Base-by-base conservation (phyloP, 2,797 vertebrate species). In the Mallotus villosus region DNA sequence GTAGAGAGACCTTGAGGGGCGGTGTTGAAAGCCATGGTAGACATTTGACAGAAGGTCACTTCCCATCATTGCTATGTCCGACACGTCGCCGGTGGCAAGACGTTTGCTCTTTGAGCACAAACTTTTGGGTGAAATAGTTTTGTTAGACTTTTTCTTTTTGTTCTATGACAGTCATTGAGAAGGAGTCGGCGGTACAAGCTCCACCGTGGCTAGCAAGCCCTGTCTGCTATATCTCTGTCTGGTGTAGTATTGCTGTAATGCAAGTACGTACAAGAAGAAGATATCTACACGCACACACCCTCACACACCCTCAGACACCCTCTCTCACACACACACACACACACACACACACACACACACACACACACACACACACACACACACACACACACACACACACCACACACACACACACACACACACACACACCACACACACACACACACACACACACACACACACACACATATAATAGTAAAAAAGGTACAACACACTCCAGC, bases 11-110 rank as follows among this genome's bases (percentile, higher is more conserved):
- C 86, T 85, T 80, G 77, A 77, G 79, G 80, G 78, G 19, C 22
- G 77, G 49, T 8, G 22, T 11, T 8, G 68, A 21, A 16, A 22
- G 24, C n/a, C 16, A 46, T 41, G 60, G 49, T 55, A 9, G 19
- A 34, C 57, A 75, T 81, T 64, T 78, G 78, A 83, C 61, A 65
- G 72, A 84, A 87, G 76, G 85, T 86, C 84, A 78, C 67, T n/a
- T 65, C 58, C 68, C 55, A 0, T 78, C 78, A 77, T 70, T 61
- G 49, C 67, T 64, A 77, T 74, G 80, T 84, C 71, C 79, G 73
- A 63, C 24, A 5, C 59, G 82, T 81, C 74, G 59, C 66, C 2
- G 78, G 78, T 77, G 67, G 78, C 81, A 59, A n/a, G 51, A 17
- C 1, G 2, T 55, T 55, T 55, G 67, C 79, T 81, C 79, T 83